A percentile compares a stretch with the other conserved stretches of the same genome.
These are phyloP conservation scores for Dromius quadrimaculatus DNA, from an alignment of 2,888 invertebrate species.

Conservation along the genomic window DNA sequence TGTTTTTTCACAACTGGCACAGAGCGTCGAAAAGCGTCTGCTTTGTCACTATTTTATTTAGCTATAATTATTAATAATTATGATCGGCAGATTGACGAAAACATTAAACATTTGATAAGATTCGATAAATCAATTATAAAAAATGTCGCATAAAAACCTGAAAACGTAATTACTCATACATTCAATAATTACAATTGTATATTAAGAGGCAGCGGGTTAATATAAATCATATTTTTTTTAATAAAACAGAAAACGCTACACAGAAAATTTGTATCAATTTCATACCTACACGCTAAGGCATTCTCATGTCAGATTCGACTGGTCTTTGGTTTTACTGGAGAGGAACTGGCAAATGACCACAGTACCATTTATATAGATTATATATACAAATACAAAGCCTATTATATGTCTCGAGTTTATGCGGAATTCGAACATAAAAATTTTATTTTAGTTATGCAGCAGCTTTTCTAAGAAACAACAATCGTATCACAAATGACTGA, in stretches of 20 bases:
- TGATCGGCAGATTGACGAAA: constrained; percentile 41
- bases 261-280: constrained; percentile 27
- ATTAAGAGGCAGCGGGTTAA: constrained; percentile 36
- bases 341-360: constrained; percentile 43
- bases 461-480: constrained; percentile 42
- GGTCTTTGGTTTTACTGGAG: constrained; percentile 45
- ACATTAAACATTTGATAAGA: constrained; percentile 42
- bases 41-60: constrained; percentile 39
- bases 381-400: constrained; percentile 46
- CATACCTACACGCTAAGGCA: constrained; percentile 46
- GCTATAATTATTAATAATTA: constrained; percentile 41
- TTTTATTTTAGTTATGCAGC: constrained; percentile 32
- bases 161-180: constrained; percentile 36
- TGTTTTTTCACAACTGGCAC: constrained; percentile 44
- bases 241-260: constrained; percentile 43
- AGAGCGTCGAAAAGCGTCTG: constrained; percentile 45
- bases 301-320: constrained; percentile 34
- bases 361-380: constrained; percentile 45
- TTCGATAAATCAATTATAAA: constrained; percentile 33
- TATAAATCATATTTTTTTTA: constrained; percentile 23
- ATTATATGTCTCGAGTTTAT: constrained; percentile 28
- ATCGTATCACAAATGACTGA: constrained; percentile 46
- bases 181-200: constrained; percentile 29
- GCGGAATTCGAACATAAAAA: constrained; percentile 16
- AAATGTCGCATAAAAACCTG: constrained; percentile 34